Evolutionary conservation across 1,140 invertebrate genomes (phyloP).

Genomic region (Drosophila insularis): DNA sequence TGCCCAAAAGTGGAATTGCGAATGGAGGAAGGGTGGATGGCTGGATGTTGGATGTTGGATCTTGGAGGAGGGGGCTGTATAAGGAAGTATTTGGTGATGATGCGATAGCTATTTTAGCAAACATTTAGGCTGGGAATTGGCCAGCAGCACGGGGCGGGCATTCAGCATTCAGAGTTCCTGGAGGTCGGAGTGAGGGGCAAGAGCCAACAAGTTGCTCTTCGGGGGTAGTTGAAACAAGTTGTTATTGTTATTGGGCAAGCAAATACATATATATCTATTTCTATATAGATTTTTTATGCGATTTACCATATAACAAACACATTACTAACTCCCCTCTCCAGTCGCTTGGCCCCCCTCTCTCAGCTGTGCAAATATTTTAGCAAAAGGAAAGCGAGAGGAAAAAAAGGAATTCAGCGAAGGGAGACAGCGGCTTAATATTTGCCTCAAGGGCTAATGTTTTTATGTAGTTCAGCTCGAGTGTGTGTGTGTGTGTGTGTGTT

Average conservation of each 20-base stretch:
- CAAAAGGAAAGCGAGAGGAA: constrained; percentile 34
- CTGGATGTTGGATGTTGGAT: constrained; percentile 1
- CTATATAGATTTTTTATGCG: constrained; percentile 71
- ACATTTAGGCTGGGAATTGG: constrained; percentile 52
- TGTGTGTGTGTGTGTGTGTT: constrained; percentile 17
- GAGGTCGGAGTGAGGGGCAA: not conserved
- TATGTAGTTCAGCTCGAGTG: not conserved
- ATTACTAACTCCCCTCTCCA: constrained; percentile 44
- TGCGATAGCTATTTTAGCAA: constrained; percentile 63
- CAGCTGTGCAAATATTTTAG: constrained; percentile 75
- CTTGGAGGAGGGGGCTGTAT: too few relatives aligned
- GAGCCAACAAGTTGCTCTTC: constrained; percentile 11
- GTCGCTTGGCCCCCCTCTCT: not conserved
- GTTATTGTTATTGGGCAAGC: constrained; percentile 65
- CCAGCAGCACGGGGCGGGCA: not conserved
- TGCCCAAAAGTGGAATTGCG: not conserved
- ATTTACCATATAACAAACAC: constrained; percentile 80
- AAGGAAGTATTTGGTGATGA: constrained; percentile 30
- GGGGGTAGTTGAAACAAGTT: constrained; percentile 55
- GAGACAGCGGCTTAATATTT: constrained; percentile 38
- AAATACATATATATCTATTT: constrained; percentile 24
- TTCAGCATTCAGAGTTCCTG: not conserved
- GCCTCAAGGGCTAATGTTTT: constrained; percentile 69
- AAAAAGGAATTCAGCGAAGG: not conserved
- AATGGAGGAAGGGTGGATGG: not conserved